Evolutionary conservation across 2,113 vertebrate genomes (phyloP), one percentile per base, ranked within the genome.

Genomic region (Calyptommatus sinebrachiatus): DNA sequence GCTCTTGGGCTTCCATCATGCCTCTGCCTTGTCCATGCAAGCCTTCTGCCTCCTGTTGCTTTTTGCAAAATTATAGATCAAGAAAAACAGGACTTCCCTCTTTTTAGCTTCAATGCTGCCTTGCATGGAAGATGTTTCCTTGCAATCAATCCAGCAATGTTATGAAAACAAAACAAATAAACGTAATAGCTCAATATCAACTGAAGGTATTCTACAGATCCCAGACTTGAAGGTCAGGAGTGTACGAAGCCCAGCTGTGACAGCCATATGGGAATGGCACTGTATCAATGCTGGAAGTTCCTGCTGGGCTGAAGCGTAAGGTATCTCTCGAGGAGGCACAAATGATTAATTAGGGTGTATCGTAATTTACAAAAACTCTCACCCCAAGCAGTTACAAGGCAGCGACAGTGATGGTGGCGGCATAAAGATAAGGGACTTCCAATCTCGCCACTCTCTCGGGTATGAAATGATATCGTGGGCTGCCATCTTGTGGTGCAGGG

Each of bases 281-380:
- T 92, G 94, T 95, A 95, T 94, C 95, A 96, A 94, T 94, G 95
- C 94, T 95, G 94, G 93, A 95, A 95, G 94, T 93, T 94, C 97
- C 96, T 91, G 95, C 96, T 96, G 97, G 82, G 97, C 91, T 86
- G 91, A 96, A 95, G 93, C 95, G 91, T 91, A 93, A 94, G 96
- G 95, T 96, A 96, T 96, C 96, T 98, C 96, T 94, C 96, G 97
- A 96, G 57, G 41, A n/a, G n/a, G 97, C 96, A 85, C 97, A 98
- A 98, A 98, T 99, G 97, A 98, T 98, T 98, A 98, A 99, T 99
- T 98, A 99, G 97, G 92, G 95, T 94, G 95, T 96, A 96, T 98
- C 96, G 95, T 98, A 97, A 97, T 98, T 96, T 97, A 97, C 97
- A 96, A 96, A 96, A 97, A 98, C 99, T 97, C 96, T 97, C 97